Base-by-base conservation (phyloP, 2,888 invertebrate species). In the Dexiosoma caninum region DNA sequence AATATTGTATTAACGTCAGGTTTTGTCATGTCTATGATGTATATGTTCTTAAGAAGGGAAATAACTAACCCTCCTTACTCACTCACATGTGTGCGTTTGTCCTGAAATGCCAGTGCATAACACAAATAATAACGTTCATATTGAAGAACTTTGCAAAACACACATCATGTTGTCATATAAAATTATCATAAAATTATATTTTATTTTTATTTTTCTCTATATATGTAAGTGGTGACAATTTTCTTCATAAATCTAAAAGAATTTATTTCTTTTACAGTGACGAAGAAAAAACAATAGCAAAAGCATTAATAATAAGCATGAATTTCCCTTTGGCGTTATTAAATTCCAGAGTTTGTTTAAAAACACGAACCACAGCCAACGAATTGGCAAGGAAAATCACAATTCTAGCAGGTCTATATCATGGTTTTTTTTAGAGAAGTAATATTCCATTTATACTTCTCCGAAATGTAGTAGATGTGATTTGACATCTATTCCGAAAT, bases 121-220 rank as follows among this genome's bases (percentile, higher is more conserved):
- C 2, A 27, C n/a, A 14, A 53, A 30, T 14, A 14, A 8, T 16
- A 0, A 2, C 32, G 8, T 16, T 9, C 16, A 5, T 21, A n/a
- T 21, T 30, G 21, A 4, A 27, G 16, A 27, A 27, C 53, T 32
- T 16, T 21, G 55, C 53, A 55, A 30, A 53, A 40, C 21, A 32
- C 40, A 32, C 67, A 30, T 55, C 44, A 44, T 44, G 21, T 23
- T 69, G 55, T 69, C 44, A 44, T 55, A 42, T 44, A 4, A 44
- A 55, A 42, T 55, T 44, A 55, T 44, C 53, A 42, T 32, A 32
- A 44, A 23, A 10, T 55, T 49, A 10, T 49, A 6, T n/a, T 44
- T 21, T n/a, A 21, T 21, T 30, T 53, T 40, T 40, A 8, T 37
- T 27, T 66, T 37, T 14, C 49, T 37, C 14, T 44, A 10, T 10